phyloP scores from a whole-genome alignment of 2,113 vertebrate genomes.

The Phalacrocorax brasilianus region DNA sequence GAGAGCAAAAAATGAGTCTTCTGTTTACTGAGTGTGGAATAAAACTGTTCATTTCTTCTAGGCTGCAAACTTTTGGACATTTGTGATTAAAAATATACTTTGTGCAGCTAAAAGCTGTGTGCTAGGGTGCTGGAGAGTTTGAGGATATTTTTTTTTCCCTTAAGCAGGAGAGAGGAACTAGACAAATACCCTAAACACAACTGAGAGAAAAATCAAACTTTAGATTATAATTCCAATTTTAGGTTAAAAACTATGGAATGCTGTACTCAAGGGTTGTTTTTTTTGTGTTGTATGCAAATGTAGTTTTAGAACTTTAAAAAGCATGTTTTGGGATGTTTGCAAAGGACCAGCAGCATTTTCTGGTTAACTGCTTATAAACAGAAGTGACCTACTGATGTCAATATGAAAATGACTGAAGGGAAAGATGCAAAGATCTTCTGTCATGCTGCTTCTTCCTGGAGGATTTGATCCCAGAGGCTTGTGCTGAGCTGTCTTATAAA shows the following conservation, averaged over 20 bases:
- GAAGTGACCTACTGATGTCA: background rate
- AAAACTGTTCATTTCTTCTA: background rate
- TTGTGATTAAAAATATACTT: background rate
- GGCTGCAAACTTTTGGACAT: background rate
- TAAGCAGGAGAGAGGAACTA: background rate
- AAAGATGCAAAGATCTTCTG: background rate
- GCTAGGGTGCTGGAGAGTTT: background rate
- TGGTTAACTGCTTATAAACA: background rate
- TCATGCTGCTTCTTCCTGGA: background rate
- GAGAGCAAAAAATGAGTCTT: background rate
- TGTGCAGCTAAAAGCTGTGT: background rate
- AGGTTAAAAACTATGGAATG: background rate
- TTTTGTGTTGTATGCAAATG: background rate
- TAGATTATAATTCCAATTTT: background rate
- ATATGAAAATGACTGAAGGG: background rate
- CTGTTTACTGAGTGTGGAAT: background rate
- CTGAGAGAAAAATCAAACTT: background rate
- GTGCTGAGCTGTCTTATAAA: background rate
- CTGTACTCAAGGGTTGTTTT: background rate
- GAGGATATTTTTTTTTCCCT: background rate
- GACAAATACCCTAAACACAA: background rate
- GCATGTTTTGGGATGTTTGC: background rate
- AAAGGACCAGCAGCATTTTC: background rate
- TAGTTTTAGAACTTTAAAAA: background rate
- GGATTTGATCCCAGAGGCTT: background rate